Percentiles rank a stretch among this genome's conserved stretches.
Conservation (phyloP, 2,797 vertebrate genomes). For the Crypturellus tataupa region DNA sequence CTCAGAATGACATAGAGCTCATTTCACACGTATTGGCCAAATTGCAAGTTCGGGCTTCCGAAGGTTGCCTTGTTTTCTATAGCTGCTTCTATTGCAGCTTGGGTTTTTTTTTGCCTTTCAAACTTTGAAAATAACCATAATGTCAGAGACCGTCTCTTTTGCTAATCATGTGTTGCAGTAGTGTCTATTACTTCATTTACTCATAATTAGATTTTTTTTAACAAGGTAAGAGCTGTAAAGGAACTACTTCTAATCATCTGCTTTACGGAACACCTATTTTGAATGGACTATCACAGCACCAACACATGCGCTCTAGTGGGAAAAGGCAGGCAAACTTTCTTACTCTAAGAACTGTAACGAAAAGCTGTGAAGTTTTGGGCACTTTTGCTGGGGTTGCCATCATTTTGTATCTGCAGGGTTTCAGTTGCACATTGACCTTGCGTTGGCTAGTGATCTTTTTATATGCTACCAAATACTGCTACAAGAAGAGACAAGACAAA, state of each 20-base stretch:
- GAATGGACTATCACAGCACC: background rate
- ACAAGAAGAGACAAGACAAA: background rate
- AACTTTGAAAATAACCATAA: background rate
- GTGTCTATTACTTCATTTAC: background rate
- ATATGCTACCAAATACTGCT: background rate
- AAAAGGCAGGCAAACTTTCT: background rate
- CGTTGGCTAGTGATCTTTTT: background rate
- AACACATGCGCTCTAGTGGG: background rate
- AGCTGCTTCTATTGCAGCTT: background rate
- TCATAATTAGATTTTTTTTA: background rate
- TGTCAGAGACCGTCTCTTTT: background rate
- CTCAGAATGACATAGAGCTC: too few relatives aligned
- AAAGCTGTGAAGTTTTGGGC: background rate
- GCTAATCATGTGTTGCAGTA: background rate
- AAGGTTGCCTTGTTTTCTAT: background rate
- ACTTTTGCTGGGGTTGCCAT: fast-evolving
- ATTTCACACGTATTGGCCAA: background rate
- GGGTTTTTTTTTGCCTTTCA: background rate
- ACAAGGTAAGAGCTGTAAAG: background rate
- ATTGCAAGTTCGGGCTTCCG: background rate
- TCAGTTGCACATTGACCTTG: background rate
- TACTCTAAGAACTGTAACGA: background rate
- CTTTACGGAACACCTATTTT: background rate
- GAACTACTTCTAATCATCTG: background rate
- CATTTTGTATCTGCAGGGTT: background rate